Evolutionary conservation across 2,113 vertebrate species (phyloP), one percentile per base, ranked within the genome.

Genomic region (Hystrix cristata): DNA sequence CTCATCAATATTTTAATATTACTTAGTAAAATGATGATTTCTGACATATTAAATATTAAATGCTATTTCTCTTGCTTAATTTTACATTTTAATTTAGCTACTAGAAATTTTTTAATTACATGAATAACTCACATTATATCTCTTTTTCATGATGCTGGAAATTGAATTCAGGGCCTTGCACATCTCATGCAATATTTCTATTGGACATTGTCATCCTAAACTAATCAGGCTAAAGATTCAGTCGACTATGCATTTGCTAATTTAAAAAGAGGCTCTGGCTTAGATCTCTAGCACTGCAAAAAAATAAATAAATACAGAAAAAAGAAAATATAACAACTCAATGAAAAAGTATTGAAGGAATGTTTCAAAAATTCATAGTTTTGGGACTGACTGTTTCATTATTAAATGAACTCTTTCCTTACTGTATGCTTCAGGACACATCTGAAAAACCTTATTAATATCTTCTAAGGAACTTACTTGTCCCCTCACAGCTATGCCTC

Each of bases 61-160:
- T 76, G 84, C 91, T 34, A 95, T 84, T 90, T 71, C 14, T 51
- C 10, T 15, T 72, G 21, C 34, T 95, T 87, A 23, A 91, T 71
- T 92, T 87, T 79, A 57, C 82, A 46, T 83, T 95, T 92, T 38
- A 91, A 89, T 86, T 93, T 91, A 64, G 55, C 7, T 62, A 94
- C 3, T 59, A 95, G 34, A 91, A 89, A 57, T 51, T 46, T 64
- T 81, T 43, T 88, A 91, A 81, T 88, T 59, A 53, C 12, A 43
- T 55, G 65, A 80, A 10, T 85, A 90, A 55, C 6, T 85, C 53
- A 95, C 5, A 48, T 19, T 55, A 23, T 55, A 55, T 82, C 9
- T 43, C 13, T 31, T 46, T 85, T 16, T 94, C 25, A 3, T 21
- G 16, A 12, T 53, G 53, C 65, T 62, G 3, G 43, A n/a, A 11